Evolutionary conservation across 2,888 invertebrate species (phyloP), one percentile per base, ranked within the genome.

Genomic region (Cynaeus angustus): DNA sequence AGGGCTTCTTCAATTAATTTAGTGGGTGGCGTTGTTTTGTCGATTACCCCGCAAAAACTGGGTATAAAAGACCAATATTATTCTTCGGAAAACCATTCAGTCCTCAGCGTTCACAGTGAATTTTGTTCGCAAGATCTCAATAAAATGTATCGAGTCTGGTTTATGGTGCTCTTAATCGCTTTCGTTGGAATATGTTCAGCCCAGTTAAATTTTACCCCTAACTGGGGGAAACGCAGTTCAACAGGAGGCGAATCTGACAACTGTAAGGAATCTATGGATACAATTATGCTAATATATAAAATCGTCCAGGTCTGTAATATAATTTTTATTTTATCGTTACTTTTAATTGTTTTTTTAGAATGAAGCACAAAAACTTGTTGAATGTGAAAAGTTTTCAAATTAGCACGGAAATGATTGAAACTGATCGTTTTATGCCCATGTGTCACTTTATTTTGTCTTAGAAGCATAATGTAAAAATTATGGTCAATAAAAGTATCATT

Each of bases 271-370:
- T 85, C 86, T 12, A 86, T 89, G 72, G 89, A 89, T 70, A 84
- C 87, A 16, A 82, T 89, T 26, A 86, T 87, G 82, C 84, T 88
- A 46, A 86, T 89, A 73, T 89, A 89, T 76, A 89, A 89, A 83
- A 84, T 89, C 14, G 88, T 89, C 67, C 88, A 89, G 87, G 89
- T 89, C 79, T 13, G 13, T 26, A 21, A 26, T 21, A 21, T 21
- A 4, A 21, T 21, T 1, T 21, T 1, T 21, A 21, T 21, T 1
- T 21, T 21, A 21, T 21, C 21, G 21, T 21, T 21, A 21, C 21
- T 21, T 21, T 21, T 1, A 4, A 21, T 21, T n/a, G 13, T 12
- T 77, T 72, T 84, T 83, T 46, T 79, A 84, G 84, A 82, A 80
- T 72, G 84, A 84, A 76, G 84, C 84, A 8, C 83, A 84, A 69